Evolutionary conservation across 2,797 vertebrate genomes (phyloP), one percentile per base, ranked within the genome.

Genomic region (Selene dorsalis): DNA sequence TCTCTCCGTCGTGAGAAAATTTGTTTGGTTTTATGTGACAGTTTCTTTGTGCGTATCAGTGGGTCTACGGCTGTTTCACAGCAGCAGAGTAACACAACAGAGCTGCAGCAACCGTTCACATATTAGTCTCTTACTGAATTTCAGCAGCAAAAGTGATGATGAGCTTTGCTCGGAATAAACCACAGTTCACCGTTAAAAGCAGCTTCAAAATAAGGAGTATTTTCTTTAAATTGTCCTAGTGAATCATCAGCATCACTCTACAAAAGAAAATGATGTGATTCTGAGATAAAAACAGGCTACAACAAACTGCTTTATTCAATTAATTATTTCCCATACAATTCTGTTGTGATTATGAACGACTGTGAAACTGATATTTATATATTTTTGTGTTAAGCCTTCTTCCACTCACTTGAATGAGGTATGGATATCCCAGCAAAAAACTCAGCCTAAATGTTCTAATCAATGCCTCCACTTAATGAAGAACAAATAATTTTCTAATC

Each of bases 1-100:
- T 89, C 84, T 79, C 52, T 48, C 72, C 76, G 84, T 90, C 76
- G 77, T 83, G 82, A 89, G 85, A 92, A 87, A 83, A 89, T 88
- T 84, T 88, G 80, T 87, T 86, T 85, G 87, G 73, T 84, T 85
- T 86, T 80, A 56, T 85, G 67, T 80, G 81, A 88, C 88, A 87
- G 86, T 74, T 82, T 87, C 80, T 84, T 86, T 86, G 79, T 86
- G 81, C 43, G 41, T 74, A 73, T 86, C 75, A 62, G 75, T 71
- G 80, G 62, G 84, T 80, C 56, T 57, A 45, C 22, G 66, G 76
- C 81, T 85, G 84, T 43, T 84, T 86, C 84, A 86, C 78, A 64
- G 75, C 80, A 58, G 66, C 75, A 78, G 81, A 78, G 70, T 72
- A 73, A 79, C 83, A 82, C 70, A 69, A 65, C 78, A 80, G 68